Base-by-base conservation (phyloP, 2,888 invertebrate genomes). In the Caenorhabditis sp. region DNA sequence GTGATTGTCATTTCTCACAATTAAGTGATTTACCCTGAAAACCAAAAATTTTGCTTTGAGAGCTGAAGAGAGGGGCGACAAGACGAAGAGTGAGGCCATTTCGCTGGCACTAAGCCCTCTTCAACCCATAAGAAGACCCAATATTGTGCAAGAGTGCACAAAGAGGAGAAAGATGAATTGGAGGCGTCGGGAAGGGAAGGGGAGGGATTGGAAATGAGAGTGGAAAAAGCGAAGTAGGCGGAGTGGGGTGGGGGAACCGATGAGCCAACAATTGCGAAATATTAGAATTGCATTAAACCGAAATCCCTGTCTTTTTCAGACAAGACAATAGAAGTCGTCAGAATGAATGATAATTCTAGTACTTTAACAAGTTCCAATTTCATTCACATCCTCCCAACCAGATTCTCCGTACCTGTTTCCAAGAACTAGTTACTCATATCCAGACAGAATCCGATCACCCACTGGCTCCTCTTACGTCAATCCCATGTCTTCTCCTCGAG, bases 121-220 rank as follows among this genome's bases (percentile, higher is more conserved):
- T 13, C 28, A 15, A 15, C 60, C 28, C 37, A 18, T 55, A 53
- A 15, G n/a, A 40, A 60, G 26, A 4, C 9, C 50, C 67, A 76
- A 76, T 67, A 76, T 76, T 76, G 60, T 51, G 67, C 40, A 76
- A 67, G 28, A 67, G 35, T 47, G 50, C 72, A 40, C 64, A 15
- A 37, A 51, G 11, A 20, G 24, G 26, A 58, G 20, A 13, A n/a
- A n/a, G n/a, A n/a, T n/a, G n/a, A n/a, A n/a, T n/a, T n/a, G 4
- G 22, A 18, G 50, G 26, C 2, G 22, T 4, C 2, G 35, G 9
- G 58, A 11, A 55, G 35, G 26, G 9, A 9, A 26, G 61, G 44
- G 26, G 20, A 28, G 40, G n/a, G 18, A 18, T 56, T 9, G 20
- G 20, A n/a, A 18, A 47, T n/a, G 18, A 13, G 18, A 47, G 20